Percentiles rank a stretch among this genome's conserved stretches.
phyloP scores from a whole-genome alignment of 2,113 vertebrate species.

The Dissostichus mawsoni region DNA sequence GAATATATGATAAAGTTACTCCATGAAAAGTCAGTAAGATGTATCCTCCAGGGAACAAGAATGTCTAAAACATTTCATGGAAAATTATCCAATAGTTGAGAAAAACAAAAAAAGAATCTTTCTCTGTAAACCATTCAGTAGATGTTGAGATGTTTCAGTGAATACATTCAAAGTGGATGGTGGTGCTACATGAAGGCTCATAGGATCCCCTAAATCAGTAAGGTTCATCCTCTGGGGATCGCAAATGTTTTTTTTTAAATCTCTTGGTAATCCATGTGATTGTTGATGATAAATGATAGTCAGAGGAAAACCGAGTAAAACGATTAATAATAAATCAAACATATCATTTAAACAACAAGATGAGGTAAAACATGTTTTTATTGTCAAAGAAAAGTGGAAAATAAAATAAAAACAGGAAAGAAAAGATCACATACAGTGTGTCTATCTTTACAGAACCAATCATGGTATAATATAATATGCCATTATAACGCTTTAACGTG shows the following conservation, averaged over 20 bases:
- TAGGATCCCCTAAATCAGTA: too few species aligned
- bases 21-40: too few species aligned
- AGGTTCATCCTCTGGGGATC: neutral
- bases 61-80: too few species aligned
- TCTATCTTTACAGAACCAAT: slow-evolving; percentile 40
- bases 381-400: slow-evolving; percentile 60
- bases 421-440: slow-evolving; percentile 26
- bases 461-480: slow-evolving; percentile 45
- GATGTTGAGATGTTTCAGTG: neutral
- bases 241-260: neutral
- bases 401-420: slow-evolving; percentile 40
- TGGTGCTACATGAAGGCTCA: neutral
- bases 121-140: neutral
- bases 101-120: too few species aligned
- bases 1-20: too few species aligned
- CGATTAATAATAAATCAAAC: neutral
- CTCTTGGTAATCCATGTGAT: neutral
- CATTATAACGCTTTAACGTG: slow-evolving; percentile 16
- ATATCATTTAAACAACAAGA: slow-evolving; percentile 1
- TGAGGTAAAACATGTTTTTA: slow-evolving; percentile 52
- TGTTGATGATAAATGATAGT: neutral
- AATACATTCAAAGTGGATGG: neutral
- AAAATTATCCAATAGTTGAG: too few species aligned
- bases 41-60: too few species aligned
- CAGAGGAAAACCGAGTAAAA: neutral